Evolutionary conservation across 23 tunicate genomes (phyloP).

Genomic region (Pegea sp.): DNA sequence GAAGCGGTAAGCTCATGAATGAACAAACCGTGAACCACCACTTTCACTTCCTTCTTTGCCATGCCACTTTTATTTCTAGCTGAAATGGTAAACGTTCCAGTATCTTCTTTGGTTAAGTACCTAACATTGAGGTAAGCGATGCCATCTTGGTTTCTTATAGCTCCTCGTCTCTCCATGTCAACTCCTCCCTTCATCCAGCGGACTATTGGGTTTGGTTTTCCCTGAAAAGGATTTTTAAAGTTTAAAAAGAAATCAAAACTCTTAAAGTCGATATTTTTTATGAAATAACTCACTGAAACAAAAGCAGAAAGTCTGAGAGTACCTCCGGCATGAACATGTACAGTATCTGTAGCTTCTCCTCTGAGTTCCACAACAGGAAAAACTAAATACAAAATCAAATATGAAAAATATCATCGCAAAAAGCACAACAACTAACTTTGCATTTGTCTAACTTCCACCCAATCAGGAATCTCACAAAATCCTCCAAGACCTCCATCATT

Average conservation of each 20-base stretch:
- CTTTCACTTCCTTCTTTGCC: conserved; percentile 15
- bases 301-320: conserved; percentile 57
- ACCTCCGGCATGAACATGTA: conserved; percentile 56
- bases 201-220: conserved; percentile 60
- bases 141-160: conserved; percentile 35
- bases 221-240: conserved; percentile 13
- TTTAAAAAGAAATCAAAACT: background rate
- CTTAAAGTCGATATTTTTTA: background rate
- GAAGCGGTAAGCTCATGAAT: too few relatives aligned
- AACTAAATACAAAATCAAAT: background rate
- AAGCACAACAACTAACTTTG: conserved; percentile 18
- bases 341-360: conserved; percentile 4
- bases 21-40: conserved; percentile 37
- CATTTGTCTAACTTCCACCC: conserved; percentile 44
- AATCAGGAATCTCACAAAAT: conserved; percentile 6
- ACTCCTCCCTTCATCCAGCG: conserved; percentile 59
- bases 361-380: background rate
- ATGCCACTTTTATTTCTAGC: conserved; percentile 63
- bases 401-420: background rate
- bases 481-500: conserved; percentile 77
- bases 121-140: conserved; percentile 54
- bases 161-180: conserved; percentile 69
- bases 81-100: conserved; percentile 38
- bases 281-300: conserved; percentile 26
- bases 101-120: conserved; percentile 52